Base-by-base conservation (phyloP, 2,888 invertebrate genomes). In the Apodemia hepburni region DNA sequence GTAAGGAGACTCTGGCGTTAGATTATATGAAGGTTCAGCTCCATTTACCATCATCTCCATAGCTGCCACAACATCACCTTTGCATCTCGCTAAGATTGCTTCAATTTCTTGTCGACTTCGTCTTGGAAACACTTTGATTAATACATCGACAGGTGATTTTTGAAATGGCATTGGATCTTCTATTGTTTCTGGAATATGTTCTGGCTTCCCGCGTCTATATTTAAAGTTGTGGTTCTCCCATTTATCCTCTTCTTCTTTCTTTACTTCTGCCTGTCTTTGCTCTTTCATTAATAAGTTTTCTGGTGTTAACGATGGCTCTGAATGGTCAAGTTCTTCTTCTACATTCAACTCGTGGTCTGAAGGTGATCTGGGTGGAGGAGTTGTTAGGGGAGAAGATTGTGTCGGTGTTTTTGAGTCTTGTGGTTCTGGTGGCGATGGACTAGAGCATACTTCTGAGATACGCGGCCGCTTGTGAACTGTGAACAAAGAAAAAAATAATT, bases 11-110 rank as follows among this genome's bases (percentile, higher is more conserved):
- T 88, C 90, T 17, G 90, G 90, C 0, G 83, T 85, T 54, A 90
- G 70, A 61, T 80, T 84, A 71, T 87, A 89, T 64, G 76, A 69
- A 66, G 86, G 71, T 15, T 85, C 87, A 0, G 81, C 92, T 1
- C 95, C 95, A 68, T 95, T 95, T 15, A 97, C 93, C 93, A 98
- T 95, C 78, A 96, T 94, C 78, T 98, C 98, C 94, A 98, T 98
- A 0, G 98, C 98, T 71, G 97, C 96, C 0, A 98, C 94, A 0
- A 98, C 96, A 79, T 98, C 98, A 0, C 97, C 97, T 81, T 96
- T 95, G 81, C 96, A 97, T 66, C 96, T 93, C 70, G 96, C 95
- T 22, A 98, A 90, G 58, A 97, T 93, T 4, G 95, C 93, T 80
- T 98, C 98, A 1, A 98, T 96, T 75, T 98, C 97, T 60, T 94